phyloP scores from a whole-genome alignment of 92 coral and sea anemone genomes.

The Porites cylindrica region DNA sequence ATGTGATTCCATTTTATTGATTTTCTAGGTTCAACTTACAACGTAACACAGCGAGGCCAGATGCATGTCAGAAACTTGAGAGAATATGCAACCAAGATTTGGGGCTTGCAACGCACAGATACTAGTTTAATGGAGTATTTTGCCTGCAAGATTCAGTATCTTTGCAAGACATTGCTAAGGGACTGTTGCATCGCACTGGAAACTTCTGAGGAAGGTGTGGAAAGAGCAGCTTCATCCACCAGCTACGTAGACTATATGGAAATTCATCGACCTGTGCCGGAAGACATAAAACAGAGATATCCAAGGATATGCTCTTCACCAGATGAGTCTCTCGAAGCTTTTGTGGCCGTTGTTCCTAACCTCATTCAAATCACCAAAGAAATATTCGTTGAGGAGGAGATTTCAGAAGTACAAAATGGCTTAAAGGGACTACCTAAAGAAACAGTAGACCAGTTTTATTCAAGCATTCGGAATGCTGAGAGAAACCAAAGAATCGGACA shows the following conservation, averaged over 20 bases:
- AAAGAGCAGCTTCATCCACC: not conserved
- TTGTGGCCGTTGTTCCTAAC: not conserved
- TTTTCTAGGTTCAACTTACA: not conserved
- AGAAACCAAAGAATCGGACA: not conserved
- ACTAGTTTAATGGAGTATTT: not conserved
- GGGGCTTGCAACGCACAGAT: not conserved
- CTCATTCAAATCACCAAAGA: constrained; percentile 26
- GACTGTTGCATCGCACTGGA: constrained; percentile 19
- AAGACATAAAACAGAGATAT: not conserved
- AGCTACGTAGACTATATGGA: not conserved
- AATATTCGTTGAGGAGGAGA: not conserved
- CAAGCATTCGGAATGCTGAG: not conserved
- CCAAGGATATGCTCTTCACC: constrained; percentile 1
- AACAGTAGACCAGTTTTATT: not conserved
- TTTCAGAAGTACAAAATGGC: constrained; percentile 14
- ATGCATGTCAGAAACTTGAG: constrained; percentile 19
- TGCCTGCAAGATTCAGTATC: not conserved
- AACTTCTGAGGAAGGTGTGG: not conserved
- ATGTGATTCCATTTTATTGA: too few relatives aligned
- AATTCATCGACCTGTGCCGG: not conserved
- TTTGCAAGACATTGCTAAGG: not conserved
- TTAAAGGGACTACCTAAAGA: not conserved
- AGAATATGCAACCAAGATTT: constrained; percentile 16
- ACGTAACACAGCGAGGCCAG: constrained; percentile 9
- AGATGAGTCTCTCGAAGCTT: not conserved